phyloP scores from a whole-genome alignment of 2,888 invertebrate species.

The Rhingia rostrata region DNA sequence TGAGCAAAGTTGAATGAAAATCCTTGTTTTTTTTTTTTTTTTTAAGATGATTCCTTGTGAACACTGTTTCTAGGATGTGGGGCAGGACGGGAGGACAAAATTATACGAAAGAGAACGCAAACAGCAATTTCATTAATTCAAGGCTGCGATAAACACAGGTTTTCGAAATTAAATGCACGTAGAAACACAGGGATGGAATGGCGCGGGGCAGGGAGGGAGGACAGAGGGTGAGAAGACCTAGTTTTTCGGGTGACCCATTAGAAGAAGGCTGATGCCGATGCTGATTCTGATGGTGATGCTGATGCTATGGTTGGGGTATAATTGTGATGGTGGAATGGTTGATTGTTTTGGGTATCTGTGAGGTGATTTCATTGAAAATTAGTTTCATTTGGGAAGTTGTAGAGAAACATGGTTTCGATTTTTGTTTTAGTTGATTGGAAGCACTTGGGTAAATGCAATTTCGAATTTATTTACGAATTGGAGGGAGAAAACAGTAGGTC shows the following conservation, averaged over 20 bases:
- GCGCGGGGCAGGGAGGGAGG: background rate
- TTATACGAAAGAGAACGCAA: constrained; percentile 33
- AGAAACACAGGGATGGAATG: constrained; percentile 14
- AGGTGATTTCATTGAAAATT: constrained; percentile 50
- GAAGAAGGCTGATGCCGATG: background rate
- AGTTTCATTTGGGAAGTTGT: constrained; percentile 17
- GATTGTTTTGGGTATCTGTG: constrained; percentile 39
- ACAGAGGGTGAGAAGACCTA: constrained; percentile 30
- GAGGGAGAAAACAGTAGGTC: background rate
- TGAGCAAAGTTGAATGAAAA: background rate
- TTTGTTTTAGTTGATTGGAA: constrained; percentile 38
- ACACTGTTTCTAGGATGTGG: background rate
- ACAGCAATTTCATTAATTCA: constrained; percentile 68
- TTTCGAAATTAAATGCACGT: constrained; percentile 63
- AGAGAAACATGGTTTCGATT: constrained; percentile 25
- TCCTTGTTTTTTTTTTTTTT: background rate
- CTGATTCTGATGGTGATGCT: background rate
- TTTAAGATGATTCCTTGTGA: background rate
- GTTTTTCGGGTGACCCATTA: constrained; percentile 55
- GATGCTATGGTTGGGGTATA: too few species aligned
- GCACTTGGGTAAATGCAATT: constrained; percentile 45
- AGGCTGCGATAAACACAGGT: constrained; percentile 57
- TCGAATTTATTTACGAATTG: constrained; percentile 17
- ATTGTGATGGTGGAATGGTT: background rate
- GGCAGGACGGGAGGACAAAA: background rate